Evolutionary conservation across 2,113 vertebrate species (phyloP).

Genomic region (Microcebus griseorufus): DNA sequence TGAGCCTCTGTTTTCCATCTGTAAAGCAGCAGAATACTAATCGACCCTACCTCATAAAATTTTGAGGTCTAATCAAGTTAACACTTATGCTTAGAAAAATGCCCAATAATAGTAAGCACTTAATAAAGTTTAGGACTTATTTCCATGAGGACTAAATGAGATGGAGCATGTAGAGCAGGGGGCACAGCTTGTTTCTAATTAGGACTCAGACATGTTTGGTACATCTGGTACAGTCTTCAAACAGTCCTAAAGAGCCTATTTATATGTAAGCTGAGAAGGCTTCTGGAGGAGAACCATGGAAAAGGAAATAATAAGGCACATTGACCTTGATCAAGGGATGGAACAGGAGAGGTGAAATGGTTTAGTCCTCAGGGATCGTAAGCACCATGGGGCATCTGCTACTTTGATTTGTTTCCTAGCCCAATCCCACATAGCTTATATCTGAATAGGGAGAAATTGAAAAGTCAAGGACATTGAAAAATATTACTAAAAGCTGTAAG

Average conservation of each 20-base stretch:
- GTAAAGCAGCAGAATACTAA: conserved; percentile 36
- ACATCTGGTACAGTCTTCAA: background rate
- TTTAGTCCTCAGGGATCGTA: background rate
- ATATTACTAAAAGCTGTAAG: conserved; percentile 2
- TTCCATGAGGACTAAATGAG: conserved; percentile 20
- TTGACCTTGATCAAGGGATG: background rate
- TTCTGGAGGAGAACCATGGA: background rate
- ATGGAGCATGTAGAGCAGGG: background rate
- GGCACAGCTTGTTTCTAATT: background rate
- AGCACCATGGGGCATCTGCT: background rate
- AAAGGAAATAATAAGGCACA: background rate
- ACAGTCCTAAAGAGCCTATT: background rate
- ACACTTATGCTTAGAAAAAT: background rate
- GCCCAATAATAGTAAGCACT: background rate
- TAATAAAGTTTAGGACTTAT: conserved; percentile 33
- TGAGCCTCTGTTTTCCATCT: conserved; percentile 1
- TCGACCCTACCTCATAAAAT: background rate
- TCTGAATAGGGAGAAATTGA: background rate
- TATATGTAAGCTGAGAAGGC: background rate
- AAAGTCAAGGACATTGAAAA: background rate
- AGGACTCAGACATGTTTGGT: background rate
- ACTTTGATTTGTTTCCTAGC: conserved; percentile 21
- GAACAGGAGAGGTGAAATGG: background rate
- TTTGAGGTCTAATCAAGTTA: conserved; percentile 23
- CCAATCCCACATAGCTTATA: background rate